These are phyloP conservation scores for Watsonalla binaria DNA, from an alignment of 2,888 invertebrate genomes.

Conservation along the genomic window DNA sequence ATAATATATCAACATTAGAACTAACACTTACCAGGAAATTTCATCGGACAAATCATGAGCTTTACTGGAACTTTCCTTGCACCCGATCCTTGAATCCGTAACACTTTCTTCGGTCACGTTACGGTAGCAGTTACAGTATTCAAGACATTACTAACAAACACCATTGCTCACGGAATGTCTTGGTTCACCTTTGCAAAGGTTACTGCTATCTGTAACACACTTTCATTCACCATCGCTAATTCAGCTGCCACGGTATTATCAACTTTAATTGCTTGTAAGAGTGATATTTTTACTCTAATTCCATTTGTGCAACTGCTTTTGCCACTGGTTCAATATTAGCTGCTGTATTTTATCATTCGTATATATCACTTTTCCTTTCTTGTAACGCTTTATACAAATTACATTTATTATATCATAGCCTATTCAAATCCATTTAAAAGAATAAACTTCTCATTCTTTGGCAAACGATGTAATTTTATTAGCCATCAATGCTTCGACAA, in stretches of 20 bases:
- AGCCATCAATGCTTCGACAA: background rate
- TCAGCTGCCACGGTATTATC: conserved; percentile 1
- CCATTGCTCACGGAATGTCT: conserved; percentile 28
- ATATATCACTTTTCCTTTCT: conserved; percentile 21
- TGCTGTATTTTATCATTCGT: conserved; percentile 4
- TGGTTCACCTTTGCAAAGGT: conserved; percentile 52
- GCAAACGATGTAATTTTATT: background rate
- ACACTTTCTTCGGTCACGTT: conserved; percentile 35
- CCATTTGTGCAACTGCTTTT: background rate
- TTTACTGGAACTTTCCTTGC: conserved; percentile 6
- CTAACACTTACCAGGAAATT: conserved; percentile 28
- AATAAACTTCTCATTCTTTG: background rate
- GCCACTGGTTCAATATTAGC: background rate
- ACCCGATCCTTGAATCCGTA: conserved; percentile 19
- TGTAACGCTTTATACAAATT: conserved; percentile 6
- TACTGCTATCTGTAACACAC: conserved; percentile 25
- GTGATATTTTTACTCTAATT: background rate
- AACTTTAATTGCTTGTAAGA: background rate
- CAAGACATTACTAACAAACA: conserved; percentile 24
- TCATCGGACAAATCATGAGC: conserved; percentile 23
- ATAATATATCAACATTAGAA: background rate
- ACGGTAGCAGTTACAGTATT: conserved; percentile 28
- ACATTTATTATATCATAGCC: too few relatives aligned
- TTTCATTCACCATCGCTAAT: conserved; percentile 17
- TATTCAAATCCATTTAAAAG: background rate